Conservation (phyloP, 2,888 invertebrate species). For the Chloromyia formosa region DNA sequence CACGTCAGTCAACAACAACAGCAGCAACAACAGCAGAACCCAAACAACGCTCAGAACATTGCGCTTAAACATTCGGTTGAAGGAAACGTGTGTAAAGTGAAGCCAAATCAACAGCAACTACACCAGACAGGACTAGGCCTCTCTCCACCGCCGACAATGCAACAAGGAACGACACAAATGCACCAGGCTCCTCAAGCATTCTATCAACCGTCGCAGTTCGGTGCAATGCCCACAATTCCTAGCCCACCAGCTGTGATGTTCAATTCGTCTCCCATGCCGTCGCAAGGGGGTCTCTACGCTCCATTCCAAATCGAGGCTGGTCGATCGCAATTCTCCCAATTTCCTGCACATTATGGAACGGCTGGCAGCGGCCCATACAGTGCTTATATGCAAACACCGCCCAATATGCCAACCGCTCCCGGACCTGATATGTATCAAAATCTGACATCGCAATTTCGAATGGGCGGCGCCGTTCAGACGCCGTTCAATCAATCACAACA, state of each 20-base stretch:
- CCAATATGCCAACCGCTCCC: conserved; percentile 69
- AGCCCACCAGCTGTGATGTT: conserved; percentile 85
- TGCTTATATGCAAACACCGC: conserved; percentile 68
- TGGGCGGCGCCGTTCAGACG: conserved; percentile 67
- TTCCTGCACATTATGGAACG: conserved; percentile 75
- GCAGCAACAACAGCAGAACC: conserved; percentile 62
- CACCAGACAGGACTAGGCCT: conserved; percentile 64
- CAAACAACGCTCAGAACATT: conserved; percentile 63
- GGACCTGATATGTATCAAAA: conserved; percentile 78
- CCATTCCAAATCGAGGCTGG: conserved; percentile 81
- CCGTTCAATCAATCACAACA: conserved; percentile 83
- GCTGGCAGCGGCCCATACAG: conserved; percentile 73
- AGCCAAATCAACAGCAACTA: conserved; percentile 81
- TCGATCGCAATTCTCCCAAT: conserved; percentile 82
- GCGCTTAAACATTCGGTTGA: conserved; percentile 60
- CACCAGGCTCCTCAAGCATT: conserved; percentile 67
- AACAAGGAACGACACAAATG: conserved; percentile 63
- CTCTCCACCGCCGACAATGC: conserved; percentile 73
- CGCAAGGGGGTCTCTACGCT: conserved; percentile 82
- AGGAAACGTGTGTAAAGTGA: conserved; percentile 80
- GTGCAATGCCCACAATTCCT: conserved; percentile 84
- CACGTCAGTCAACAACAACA: conserved; percentile 60
- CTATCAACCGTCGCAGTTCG: conserved; percentile 79
- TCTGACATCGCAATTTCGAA: conserved; percentile 69
- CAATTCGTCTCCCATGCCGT: conserved; percentile 78